A percentile compares a stretch with the other conserved stretches of the same genome.
Conservation (phyloP, 2,888 invertebrate genomes). For the Galeruca laticollis region DNA sequence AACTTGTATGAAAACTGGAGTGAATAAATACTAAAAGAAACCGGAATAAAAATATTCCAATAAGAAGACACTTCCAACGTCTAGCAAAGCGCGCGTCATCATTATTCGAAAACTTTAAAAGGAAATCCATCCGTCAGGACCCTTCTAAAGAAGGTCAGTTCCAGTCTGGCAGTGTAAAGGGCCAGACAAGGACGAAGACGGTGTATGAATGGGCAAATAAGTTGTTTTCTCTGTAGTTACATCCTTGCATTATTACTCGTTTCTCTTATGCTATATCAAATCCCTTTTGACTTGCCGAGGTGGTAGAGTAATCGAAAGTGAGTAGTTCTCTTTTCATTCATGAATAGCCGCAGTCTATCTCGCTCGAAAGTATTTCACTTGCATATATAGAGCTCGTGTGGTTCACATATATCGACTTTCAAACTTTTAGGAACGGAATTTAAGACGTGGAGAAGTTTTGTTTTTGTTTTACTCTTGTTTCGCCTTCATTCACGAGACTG, state of each 20-base stretch:
- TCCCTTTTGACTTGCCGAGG: constrained; percentile 37
- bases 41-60: constrained; percentile 49
- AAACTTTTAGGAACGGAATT: constrained; percentile 34
- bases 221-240: constrained; percentile 42
- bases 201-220: constrained; percentile 50
- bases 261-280: constrained; percentile 57
- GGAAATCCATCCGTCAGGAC: constrained; percentile 45
- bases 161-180: constrained; percentile 43
- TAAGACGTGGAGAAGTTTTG: constrained; percentile 20
- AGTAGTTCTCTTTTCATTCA: constrained; percentile 51
- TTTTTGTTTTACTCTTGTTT: constrained; percentile 28
- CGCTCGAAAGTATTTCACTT: constrained; percentile 31
- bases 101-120: constrained; percentile 53
- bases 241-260: constrained; percentile 49
- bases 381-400: constrained; percentile 20
- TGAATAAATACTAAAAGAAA: constrained; percentile 25
- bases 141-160: constrained; percentile 47
- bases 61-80: constrained; percentile 39
- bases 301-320: constrained; percentile 52
- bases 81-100: constrained; percentile 39
- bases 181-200: constrained; percentile 47
- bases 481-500: constrained; percentile 23
- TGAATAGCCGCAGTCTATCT: constrained; percentile 40
- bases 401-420: constrained; percentile 40
- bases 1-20: constrained; percentile 26